Conservation (phyloP, 2,797 vertebrate genomes). For the Podarcis lilfordi region DNA sequence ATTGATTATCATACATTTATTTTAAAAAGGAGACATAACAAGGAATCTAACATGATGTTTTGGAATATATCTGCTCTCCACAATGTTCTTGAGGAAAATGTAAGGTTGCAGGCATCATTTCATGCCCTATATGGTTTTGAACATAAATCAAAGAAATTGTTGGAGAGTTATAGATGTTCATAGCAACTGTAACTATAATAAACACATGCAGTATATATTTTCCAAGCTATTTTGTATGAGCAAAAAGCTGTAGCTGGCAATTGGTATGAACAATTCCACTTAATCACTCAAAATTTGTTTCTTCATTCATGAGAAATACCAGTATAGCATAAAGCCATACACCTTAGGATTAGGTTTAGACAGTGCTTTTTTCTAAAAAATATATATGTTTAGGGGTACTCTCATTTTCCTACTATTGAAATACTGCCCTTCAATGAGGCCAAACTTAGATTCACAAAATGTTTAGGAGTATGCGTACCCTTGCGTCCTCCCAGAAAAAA, state of each 20-base stretch:
- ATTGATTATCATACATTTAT: conserved; percentile 79
- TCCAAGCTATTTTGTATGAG: conserved; percentile 76
- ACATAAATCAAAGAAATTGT: conserved; percentile 86
- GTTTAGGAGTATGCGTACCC: no score
- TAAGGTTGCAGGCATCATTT: conserved; percentile 84
- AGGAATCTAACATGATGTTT: conserved; percentile 77
- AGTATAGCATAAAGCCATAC: conserved; percentile 51
- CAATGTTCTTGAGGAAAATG: conserved; percentile 81
- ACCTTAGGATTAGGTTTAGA: conserved; percentile 60
- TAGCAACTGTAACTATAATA: conserved; percentile 80
- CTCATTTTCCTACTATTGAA: no score
- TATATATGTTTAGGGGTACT: no score
- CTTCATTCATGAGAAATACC: conserved; percentile 69
- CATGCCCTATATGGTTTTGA: conserved; percentile 84
- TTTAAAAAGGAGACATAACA: conserved; percentile 76
- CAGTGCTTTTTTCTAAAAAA: no score
- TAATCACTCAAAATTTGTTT: conserved; percentile 76
- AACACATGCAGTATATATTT: conserved; percentile 81
- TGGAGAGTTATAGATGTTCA: conserved; percentile 81
- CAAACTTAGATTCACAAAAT: no score
- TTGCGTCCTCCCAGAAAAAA: no score
- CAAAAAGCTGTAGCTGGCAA: conserved; percentile 73
- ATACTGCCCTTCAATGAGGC: no score
- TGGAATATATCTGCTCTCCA: conserved; percentile 75
- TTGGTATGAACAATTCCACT: conserved; percentile 73